Conservation (phyloP, 2,888 invertebrate genomes). For the Dryomyza anilis region DNA sequence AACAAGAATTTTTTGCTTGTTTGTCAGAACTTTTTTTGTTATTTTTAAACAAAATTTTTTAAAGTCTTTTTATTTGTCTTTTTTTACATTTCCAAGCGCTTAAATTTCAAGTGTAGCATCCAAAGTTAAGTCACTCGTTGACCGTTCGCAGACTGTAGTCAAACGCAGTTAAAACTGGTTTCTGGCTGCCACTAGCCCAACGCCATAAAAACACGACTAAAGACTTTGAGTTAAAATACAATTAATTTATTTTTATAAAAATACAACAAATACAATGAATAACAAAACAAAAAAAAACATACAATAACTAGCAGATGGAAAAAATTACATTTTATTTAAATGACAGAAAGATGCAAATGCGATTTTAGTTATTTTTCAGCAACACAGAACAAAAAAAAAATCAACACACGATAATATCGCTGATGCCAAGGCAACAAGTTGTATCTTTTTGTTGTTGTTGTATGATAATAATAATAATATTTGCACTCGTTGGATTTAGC, state of each 20-base stretch:
- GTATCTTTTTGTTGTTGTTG: slow-evolving; percentile 17
- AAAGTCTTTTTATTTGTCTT: too few relatives aligned
- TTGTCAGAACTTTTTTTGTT: too few relatives aligned
- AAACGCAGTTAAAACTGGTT: slow-evolving; percentile 20
- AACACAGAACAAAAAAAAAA: slow-evolving; percentile 26
- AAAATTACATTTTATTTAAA: slow-evolving; percentile 50
- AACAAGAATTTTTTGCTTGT: too few relatives aligned
- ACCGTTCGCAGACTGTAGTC: not conserved
- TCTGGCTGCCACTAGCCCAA: not conserved
- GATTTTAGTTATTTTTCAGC: not conserved
- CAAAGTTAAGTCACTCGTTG: too few relatives aligned
- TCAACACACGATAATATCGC: too few relatives aligned
- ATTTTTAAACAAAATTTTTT: too few relatives aligned
- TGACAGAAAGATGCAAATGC: slow-evolving; percentile 40
- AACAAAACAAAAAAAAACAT: not conserved
- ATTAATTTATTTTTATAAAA: slow-evolving; percentile 26
- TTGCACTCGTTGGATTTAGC: not conserved
- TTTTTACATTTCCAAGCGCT: too few relatives aligned
- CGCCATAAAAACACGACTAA: not conserved
- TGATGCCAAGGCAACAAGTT: slow-evolving; percentile 8
- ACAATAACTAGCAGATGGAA: not conserved
- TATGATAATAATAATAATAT: too few relatives aligned
- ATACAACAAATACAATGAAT: slow-evolving; percentile 7
- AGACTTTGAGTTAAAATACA: slow-evolving; percentile 22
- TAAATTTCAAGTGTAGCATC: too few relatives aligned